Evolutionary conservation across 1,140 invertebrate genomes (phyloP).

Genomic region (Helicoverpa armigera): DNA sequence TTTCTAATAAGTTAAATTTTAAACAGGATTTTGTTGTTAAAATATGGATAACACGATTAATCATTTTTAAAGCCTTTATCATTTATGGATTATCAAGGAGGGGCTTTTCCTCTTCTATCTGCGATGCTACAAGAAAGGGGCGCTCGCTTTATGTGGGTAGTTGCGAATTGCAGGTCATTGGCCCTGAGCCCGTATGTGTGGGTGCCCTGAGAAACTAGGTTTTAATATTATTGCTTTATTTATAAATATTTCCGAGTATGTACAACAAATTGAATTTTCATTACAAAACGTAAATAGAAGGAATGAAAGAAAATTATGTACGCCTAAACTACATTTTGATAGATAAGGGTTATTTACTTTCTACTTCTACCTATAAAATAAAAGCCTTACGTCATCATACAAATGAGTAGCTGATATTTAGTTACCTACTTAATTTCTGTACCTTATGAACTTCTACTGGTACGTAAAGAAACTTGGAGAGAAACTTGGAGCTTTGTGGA

Average conservation of each 20-base stretch:
- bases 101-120: background rate
- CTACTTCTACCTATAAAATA: too few species aligned
- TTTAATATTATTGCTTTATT: slow-evolving; percentile 24
- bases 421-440: too few species aligned
- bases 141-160: slow-evolving; percentile 49
- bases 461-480: background rate
- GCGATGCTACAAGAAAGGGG: slow-evolving; percentile 37
- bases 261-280: background rate
- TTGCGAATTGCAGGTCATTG: slow-evolving; percentile 60
- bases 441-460: background rate
- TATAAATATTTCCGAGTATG: too few species aligned
- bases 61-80: background rate
- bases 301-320: background rate
- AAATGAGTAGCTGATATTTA: background rate
- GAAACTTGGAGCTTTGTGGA: slow-evolving; percentile 30
- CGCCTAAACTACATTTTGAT: too few species aligned
- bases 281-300: background rate
- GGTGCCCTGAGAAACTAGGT: slow-evolving; percentile 21
- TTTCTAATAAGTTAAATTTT: slow-evolving; percentile 59
- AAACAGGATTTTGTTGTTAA: slow-evolving; percentile 5
- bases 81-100: background rate
- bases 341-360: too few species aligned
- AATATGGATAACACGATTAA: background rate
- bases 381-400: background rate
- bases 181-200: slow-evolving; percentile 56